Conservation (phyloP, 2,113 vertebrate genomes). For the Tinamus guttatus region DNA sequence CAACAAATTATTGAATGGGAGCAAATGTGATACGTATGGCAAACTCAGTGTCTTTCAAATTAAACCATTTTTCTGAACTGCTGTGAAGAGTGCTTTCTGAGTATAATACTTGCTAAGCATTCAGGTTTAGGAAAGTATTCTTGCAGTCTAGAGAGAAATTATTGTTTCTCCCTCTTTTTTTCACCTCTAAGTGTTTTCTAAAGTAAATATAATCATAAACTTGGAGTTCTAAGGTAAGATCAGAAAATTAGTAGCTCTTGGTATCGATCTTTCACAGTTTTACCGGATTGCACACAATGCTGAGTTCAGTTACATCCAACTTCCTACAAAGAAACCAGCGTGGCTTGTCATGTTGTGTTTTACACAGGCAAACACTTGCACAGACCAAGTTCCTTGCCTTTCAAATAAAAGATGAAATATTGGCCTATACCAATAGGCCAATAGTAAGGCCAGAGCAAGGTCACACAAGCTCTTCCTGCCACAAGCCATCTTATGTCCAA, state of each 20-base stretch:
- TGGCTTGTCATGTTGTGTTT: background rate
- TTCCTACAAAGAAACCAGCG: background rate
- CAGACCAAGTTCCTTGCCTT: background rate
- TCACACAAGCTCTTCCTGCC: background rate
- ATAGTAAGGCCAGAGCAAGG: background rate
- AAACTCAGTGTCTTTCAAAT: conserved; percentile 49
- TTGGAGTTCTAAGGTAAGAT: conserved; percentile 23
- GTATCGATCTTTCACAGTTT: conserved; percentile 41
- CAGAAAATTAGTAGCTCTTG: conserved; percentile 41
- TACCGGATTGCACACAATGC: background rate
- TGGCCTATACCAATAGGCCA: no score
- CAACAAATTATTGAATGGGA: conserved; percentile 4
- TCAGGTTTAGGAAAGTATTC: background rate
- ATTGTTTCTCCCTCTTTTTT: conserved; percentile 38
- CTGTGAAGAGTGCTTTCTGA: background rate
- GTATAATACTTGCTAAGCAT: conserved; percentile 24
- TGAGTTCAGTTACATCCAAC: background rate
- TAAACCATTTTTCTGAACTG: conserved; percentile 26
- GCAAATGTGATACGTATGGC: background rate
- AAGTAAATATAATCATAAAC: conserved; percentile 58
- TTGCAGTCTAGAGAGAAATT: conserved; percentile 39
- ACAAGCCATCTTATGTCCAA: background rate
- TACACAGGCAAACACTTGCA: conserved; percentile 28
- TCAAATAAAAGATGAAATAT: background rate
- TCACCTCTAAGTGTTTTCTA: conserved; percentile 58